Evolutionary conservation across 2,888 invertebrate genomes (phyloP).

Genomic region (Brachyptera risi): DNA sequence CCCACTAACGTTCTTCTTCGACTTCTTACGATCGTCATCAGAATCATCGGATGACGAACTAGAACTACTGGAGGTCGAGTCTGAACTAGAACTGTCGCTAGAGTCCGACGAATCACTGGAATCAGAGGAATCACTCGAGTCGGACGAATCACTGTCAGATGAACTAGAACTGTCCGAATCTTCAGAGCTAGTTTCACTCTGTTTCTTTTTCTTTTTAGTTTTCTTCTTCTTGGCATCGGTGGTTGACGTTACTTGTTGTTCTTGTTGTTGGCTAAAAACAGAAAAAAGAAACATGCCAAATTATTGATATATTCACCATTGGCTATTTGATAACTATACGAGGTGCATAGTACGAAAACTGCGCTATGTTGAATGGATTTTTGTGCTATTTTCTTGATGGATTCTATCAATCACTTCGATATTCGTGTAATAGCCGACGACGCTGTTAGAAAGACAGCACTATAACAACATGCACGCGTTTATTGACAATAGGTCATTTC

Average conservation of each 20-base stretch:
- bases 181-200: slow-evolving; percentile 1
- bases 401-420: no score
- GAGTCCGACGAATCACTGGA: background rate
- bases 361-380: no score
- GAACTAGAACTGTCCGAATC: background rate
- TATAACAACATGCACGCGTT: no score
- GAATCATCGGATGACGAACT: background rate
- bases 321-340: no score
- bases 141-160: background rate
- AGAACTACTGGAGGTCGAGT: slow-evolving; percentile 12
- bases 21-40: background rate
- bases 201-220: slow-evolving; percentile 8
- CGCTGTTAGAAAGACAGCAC: no score
- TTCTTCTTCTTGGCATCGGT: background rate
- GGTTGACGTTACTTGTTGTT: slow-evolving; percentile 1
- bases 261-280: background rate
- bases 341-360: no score
- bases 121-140: slow-evolving; percentile 11
- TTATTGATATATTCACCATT: no score
- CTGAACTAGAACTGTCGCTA: slow-evolving; percentile 6
- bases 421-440: no score
- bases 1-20: background rate
- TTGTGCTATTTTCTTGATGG: no score
- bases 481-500: no score
- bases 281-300: background rate